Evolutionary conservation across 2,888 invertebrate genomes (phyloP).

Genomic region (Cyclophora albipunctata): DNA sequence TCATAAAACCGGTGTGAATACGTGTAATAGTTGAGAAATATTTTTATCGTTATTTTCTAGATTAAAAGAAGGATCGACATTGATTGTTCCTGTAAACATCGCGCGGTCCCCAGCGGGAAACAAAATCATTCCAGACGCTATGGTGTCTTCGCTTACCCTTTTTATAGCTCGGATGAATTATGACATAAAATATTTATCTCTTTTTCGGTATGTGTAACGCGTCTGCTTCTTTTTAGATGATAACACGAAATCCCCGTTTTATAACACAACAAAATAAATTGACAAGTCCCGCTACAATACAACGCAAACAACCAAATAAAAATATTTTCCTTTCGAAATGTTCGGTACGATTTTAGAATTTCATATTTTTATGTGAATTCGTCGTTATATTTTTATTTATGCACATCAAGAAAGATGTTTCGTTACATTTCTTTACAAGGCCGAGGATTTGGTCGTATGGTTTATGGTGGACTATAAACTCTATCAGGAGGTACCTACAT

Average conservation of each 20-base stretch:
- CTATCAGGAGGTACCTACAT: no score
- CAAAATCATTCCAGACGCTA: conserved; percentile 49
- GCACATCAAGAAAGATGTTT: no score
- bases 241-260: conserved; percentile 55
- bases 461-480: no score
- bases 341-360: conserved; percentile 4
- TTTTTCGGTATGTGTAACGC: conserved; percentile 57
- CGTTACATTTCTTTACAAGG: no score
- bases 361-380: neutral
- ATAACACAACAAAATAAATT: conserved; percentile 45
- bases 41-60: conserved; percentile 29
- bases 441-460: no score
- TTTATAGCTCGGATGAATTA: conserved; percentile 64
- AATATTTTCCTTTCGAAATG: conserved; percentile 8
- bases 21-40: neutral
- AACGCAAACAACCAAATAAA: conserved; percentile 18
- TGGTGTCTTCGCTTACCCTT: conserved; percentile 52
- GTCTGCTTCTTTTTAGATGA: conserved; percentile 55
- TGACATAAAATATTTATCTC: conserved; percentile 68
- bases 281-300: conserved; percentile 32
- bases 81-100: conserved; percentile 32
- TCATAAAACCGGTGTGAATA: conserved; percentile 1
- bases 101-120: conserved; percentile 36
- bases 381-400: neutral
- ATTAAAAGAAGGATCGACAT: conserved; percentile 43